These are phyloP conservation scores for Furcifer pardalis DNA, from an alignment of 2,797 vertebrate genomes.

Conservation along the genomic window DNA sequence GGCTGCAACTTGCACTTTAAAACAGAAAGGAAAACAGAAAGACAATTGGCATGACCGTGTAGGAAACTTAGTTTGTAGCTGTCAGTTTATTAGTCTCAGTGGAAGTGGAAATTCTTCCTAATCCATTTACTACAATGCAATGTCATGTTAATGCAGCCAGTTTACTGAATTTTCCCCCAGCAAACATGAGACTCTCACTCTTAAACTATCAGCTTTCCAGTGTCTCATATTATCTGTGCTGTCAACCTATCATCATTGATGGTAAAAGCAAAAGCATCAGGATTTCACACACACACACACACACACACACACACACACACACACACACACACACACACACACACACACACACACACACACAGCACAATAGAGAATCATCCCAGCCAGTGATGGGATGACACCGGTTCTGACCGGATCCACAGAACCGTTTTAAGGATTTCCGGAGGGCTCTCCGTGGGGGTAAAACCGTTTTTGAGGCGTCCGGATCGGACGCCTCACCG, in stretches of 20 bases:
- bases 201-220: not conserved
- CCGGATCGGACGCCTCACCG: too few relatives aligned
- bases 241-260: not conserved
- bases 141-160: not conserved
- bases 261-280: not conserved
- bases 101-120: not conserved
- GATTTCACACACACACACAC: too few relatives aligned
- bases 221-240: not conserved
- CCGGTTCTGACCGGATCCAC: too few relatives aligned
- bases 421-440: too few relatives aligned
- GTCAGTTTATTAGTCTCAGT: not conserved
- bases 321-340: too few relatives aligned
- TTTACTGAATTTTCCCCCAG: not conserved
- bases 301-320: too few relatives aligned
- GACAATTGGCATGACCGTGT: not conserved
- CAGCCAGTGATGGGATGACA: too few relatives aligned
- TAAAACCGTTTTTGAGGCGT: too few relatives aligned
- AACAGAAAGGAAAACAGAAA: not conserved
- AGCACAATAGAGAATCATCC: not conserved
- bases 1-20: not conserved
- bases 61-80: not conserved
- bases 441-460: too few relatives aligned
- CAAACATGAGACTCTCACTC: too few relatives aligned
- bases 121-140: not conserved
- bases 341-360: too few relatives aligned